These are phyloP conservation scores for Xerus inauris DNA, from an alignment of 2,113 vertebrate species.

Conservation along the genomic window DNA sequence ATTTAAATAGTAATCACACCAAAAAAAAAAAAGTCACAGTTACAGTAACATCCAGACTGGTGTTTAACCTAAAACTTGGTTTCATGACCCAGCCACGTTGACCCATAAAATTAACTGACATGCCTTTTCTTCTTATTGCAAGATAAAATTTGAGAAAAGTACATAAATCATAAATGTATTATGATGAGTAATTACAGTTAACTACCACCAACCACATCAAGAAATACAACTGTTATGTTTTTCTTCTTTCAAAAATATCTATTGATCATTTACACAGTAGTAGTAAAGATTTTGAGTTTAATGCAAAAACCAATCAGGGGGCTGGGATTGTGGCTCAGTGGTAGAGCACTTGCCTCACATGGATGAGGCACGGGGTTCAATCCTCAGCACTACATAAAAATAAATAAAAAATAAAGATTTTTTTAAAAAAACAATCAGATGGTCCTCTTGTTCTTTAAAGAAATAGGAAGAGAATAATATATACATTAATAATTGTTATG, in stretches of 20 bases:
- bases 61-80: background rate
- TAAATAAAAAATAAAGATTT: too few relatives aligned
- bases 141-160: conserved; percentile 51
- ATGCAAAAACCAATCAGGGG: background rate
- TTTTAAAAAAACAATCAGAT: background rate
- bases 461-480: conserved; percentile 23
- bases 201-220: background rate
- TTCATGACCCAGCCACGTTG: background rate
- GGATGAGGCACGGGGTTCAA: too few relatives aligned
- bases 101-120: conserved; percentile 36
- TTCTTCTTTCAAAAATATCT: conserved; percentile 48
- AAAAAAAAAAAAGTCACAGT: background rate
- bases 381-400: too few relatives aligned
- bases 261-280: conserved; percentile 21
- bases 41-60: background rate
- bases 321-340: too few relatives aligned
- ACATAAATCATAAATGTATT: conserved; percentile 23
- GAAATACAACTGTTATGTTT: conserved; percentile 9
- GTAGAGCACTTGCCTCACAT: too few relatives aligned
- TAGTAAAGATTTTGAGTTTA: conserved; percentile 50
- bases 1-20: conserved; percentile 45
- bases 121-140: conserved; percentile 4
- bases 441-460: background rate
- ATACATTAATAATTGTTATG: conserved; percentile 19
- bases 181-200: conserved; percentile 48